phyloP scores from a whole-genome alignment of 2,113 vertebrate species.

The Dasypus novemcinctus region DNA sequence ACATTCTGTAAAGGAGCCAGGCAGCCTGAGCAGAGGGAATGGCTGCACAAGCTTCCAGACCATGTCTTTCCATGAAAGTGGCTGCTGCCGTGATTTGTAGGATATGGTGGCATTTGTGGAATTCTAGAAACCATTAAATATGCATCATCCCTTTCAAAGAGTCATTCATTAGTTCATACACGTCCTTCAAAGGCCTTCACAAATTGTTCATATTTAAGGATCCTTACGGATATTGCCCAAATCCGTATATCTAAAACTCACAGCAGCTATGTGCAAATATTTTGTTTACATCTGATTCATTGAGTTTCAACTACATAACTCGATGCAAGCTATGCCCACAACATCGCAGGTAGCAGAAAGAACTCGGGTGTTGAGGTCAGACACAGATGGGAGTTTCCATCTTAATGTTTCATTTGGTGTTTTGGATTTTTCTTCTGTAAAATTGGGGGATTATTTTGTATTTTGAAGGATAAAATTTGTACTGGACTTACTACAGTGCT shows the following conservation, averaged over 20 bases:
- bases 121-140: neutral
- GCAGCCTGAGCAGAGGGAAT: neutral
- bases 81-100: neutral
- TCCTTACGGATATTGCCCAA: neutral
- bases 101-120: neutral
- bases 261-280: neutral
- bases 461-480: neutral
- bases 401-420: neutral
- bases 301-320: neutral
- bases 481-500: neutral
- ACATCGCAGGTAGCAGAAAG: neutral
- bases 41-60: neutral
- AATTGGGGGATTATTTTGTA: neutral
- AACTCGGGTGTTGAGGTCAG: neutral
- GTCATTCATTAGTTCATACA: neutral
- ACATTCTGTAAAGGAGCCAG: constrained; percentile 63
- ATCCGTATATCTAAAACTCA: neutral
- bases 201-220: neutral
- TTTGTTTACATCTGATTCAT: neutral
- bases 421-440: neutral
- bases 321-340: neutral
- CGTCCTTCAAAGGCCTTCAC: neutral
- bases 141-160: neutral
- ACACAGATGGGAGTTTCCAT: neutral
- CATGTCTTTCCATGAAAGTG: constrained; percentile 9